phyloP scores from a whole-genome alignment of 2,113 vertebrate species.

The Pollachius pollachius region DNA sequence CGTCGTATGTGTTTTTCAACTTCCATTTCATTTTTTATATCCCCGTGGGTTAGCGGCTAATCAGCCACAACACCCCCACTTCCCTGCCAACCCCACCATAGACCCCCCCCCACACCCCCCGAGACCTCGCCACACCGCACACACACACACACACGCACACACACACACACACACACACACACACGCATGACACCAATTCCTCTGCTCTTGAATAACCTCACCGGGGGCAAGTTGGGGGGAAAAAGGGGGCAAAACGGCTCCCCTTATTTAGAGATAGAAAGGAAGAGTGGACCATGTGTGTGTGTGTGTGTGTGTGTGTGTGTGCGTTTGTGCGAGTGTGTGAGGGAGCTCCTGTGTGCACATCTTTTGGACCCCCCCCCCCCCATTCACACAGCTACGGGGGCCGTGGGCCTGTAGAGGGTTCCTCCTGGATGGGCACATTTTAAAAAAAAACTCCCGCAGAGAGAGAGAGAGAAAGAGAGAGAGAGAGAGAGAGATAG shows the following conservation, averaged over 20 bases:
- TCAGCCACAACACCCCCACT: slow-evolving; percentile 73
- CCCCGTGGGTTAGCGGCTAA: slow-evolving; percentile 98
- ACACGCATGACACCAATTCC: slow-evolving; percentile 76
- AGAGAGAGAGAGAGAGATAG: background rate
- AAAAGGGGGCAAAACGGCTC: slow-evolving; percentile 75
- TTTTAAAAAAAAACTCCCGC: slow-evolving; percentile 54
- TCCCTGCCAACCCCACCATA: background rate
- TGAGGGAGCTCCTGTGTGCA: slow-evolving; percentile 47
- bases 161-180: slow-evolving; percentile 28
- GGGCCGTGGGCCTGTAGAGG: slow-evolving; percentile 85
- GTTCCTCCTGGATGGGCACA: slow-evolving; percentile 83
- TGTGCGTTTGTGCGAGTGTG: slow-evolving; percentile 17
- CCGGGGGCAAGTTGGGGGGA: slow-evolving; percentile 81
- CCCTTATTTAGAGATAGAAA: slow-evolving; percentile 93
- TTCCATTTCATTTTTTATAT: slow-evolving; percentile 63
- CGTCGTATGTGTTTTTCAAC: background rate
- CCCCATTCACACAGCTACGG: slow-evolving; percentile 54
- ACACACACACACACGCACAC: slow-evolving; percentile 3
- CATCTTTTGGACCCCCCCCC: slow-evolving; percentile 98
- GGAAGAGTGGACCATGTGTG: slow-evolving; percentile 19
- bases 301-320: slow-evolving; percentile 17
- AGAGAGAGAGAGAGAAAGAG: slow-evolving; percentile 31
- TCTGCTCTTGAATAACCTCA: slow-evolving; percentile 98
- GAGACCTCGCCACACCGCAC: slow-evolving; percentile 11
- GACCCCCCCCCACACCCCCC: background rate